phyloP scores from a whole-genome alignment of 2,888 invertebrate genomes.

The Rutpela maculata region DNA sequence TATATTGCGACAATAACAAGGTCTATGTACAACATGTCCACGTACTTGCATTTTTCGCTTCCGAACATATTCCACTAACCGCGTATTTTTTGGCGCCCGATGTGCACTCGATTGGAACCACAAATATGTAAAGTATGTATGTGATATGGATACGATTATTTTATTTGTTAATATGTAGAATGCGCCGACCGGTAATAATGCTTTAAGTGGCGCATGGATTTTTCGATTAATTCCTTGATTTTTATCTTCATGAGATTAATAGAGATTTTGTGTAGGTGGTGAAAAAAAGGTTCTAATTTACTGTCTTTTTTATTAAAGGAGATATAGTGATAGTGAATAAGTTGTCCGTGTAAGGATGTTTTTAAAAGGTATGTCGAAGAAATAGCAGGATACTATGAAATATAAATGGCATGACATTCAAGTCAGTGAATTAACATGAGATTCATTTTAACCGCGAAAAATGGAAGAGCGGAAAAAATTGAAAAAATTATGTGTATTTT shows the following conservation, averaged over 20 bases:
- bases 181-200: not conserved
- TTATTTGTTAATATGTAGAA: slow-evolving; percentile 28
- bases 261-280: not conserved
- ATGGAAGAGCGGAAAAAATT: too few species aligned
- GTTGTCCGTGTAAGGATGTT: not conserved
- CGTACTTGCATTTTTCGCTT: slow-evolving; percentile 55
- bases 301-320: not conserved
- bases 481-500: too few species aligned
- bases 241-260: not conserved
- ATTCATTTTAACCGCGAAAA: too few species aligned
- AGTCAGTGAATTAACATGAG: too few species aligned
- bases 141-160: slow-evolving; percentile 20
- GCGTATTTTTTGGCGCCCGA: slow-evolving; percentile 60
- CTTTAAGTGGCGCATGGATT: not conserved
- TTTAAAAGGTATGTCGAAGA: not conserved
- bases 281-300: not conserved
- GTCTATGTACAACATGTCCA: slow-evolving; percentile 54
- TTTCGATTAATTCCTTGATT: not conserved
- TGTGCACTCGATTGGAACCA: slow-evolving; percentile 58
- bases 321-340: not conserved
- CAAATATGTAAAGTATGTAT: slow-evolving; percentile 39
- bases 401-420: too few species aligned
- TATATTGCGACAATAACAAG: slow-evolving; percentile 65
- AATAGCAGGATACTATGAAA: not conserved
- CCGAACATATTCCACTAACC: slow-evolving; percentile 44